These are phyloP conservation scores for Fistularia tabacaria DNA, from an alignment of 2,797 vertebrate genomes.

Conservation along the genomic window DNA sequence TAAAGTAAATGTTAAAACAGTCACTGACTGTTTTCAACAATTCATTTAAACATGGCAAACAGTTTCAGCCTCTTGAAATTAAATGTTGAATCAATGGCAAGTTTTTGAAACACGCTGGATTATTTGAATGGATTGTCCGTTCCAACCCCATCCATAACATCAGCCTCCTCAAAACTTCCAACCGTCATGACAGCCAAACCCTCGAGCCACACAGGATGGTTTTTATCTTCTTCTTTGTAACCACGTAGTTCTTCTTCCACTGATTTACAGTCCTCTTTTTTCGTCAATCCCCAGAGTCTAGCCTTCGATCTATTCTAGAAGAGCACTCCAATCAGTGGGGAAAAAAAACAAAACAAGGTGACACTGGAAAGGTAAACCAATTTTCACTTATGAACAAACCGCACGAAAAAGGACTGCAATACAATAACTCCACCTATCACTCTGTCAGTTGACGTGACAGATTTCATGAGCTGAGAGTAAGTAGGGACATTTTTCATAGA, in stretches of 20 bases:
- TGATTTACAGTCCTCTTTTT: background rate
- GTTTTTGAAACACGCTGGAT: background rate
- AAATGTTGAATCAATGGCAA: background rate
- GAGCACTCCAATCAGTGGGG: slow-evolving; percentile 4
- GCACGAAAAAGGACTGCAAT: background rate
- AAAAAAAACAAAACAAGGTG: slow-evolving; percentile 5
- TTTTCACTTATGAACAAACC: slow-evolving; percentile 1
- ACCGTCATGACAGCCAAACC: background rate
- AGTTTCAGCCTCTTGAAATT: too few species aligned
- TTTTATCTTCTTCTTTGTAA: background rate
- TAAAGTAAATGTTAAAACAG: too few species aligned
- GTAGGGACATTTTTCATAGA: slow-evolving; percentile 1
- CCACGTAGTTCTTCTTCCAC: background rate
- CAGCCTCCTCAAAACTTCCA: background rate
- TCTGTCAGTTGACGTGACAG: slow-evolving; percentile 2
- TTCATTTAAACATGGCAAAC: too few species aligned
- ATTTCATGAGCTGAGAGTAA: slow-evolving; percentile 1
- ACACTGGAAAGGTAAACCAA: slow-evolving; percentile 6
- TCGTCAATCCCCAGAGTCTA: background rate
- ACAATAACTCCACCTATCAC: background rate
- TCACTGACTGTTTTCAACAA: too few species aligned
- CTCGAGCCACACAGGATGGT: background rate
- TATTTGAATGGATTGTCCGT: background rate
- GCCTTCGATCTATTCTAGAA: background rate
- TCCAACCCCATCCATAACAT: slow-evolving; percentile 8